A percentile compares a stretch with the other conserved stretches of the same genome.
These are phyloP conservation scores for Syngnathus floridae DNA, from an alignment of 2,113 vertebrate genomes.

Conservation along the genomic window DNA sequence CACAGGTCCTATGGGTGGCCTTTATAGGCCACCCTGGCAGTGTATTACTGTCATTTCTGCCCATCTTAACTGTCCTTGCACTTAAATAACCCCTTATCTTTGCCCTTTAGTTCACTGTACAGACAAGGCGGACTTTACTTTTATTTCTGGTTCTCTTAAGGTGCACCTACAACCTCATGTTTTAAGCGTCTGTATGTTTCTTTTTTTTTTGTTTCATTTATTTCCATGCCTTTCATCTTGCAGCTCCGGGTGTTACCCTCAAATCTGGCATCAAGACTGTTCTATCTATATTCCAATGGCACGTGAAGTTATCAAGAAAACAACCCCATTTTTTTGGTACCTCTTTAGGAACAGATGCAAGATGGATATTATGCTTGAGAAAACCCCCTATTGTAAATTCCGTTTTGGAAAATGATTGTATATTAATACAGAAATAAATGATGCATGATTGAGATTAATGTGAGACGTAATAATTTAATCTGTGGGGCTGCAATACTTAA, in stretches of 20 bases:
- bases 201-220: constrained; percentile 14
- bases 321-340: background rate
- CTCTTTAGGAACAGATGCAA: background rate
- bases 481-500: constrained; percentile 14
- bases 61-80: constrained; percentile 44
- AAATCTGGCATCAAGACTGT: constrained; percentile 34
- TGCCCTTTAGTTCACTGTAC: constrained; percentile 42
- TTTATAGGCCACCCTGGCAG: constrained; percentile 41
- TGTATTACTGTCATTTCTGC: constrained; percentile 49
- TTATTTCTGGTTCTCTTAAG: constrained; percentile 32
- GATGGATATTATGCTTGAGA: constrained; percentile 9
- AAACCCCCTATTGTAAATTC: background rate
- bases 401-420: background rate
- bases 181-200: background rate
- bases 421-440: constrained; percentile 8
- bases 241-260: constrained; percentile 41
- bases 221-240: constrained; percentile 31
- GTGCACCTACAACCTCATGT: constrained; percentile 14
- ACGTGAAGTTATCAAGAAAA: background rate
- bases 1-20: constrained; percentile 43
- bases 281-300: background rate
- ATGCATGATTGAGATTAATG: constrained; percentile 18
- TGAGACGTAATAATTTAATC: constrained; percentile 8
- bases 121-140: constrained; percentile 31
- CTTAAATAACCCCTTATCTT: constrained; percentile 49